phyloP scores from a whole-genome alignment of 2,797 vertebrate genomes.

The Thaleichthys pacificus region DNA sequence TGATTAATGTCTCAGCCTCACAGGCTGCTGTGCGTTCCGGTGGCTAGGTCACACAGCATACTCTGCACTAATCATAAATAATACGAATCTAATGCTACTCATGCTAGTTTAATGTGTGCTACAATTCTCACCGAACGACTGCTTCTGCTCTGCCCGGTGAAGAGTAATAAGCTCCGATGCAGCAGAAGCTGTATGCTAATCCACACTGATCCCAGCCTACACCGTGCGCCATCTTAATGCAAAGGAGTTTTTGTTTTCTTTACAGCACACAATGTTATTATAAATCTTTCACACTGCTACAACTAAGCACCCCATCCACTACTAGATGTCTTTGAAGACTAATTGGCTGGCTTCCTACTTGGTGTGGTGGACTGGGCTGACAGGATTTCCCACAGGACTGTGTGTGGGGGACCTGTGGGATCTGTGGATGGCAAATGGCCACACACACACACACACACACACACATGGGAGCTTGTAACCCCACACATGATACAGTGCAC shows the following conservation, averaged over 20 bases:
- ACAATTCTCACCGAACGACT: neutral
- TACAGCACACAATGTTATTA: neutral
- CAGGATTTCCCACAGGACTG: slow-evolving; percentile 26
- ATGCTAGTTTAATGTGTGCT: neutral
- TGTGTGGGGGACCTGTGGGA: slow-evolving; percentile 1
- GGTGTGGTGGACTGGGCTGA: slow-evolving; percentile 21
- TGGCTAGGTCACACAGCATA: neutral
- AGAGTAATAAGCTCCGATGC: neutral
- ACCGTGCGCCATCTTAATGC: neutral
- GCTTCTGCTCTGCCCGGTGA: neutral
- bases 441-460: neutral
- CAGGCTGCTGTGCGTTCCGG: neutral
- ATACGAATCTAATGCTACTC: neutral
- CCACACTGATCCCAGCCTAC: neutral
- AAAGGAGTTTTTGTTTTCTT: no score
- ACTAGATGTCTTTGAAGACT: slow-evolving; percentile 38
- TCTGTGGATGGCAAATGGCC: slow-evolving; percentile 33
- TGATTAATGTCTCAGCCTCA: slow-evolving; percentile 69
- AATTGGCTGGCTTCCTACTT: slow-evolving; percentile 26
- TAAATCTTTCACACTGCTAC: neutral
- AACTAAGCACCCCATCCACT: neutral
- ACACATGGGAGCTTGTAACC: slow-evolving; percentile 27
- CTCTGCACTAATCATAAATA: neutral
- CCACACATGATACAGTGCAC: slow-evolving; percentile 20
- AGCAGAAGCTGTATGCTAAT: neutral